Percentiles rank a stretch among this genome's conserved stretches.
phyloP scores from a whole-genome alignment of 2,113 vertebrate genomes.

The Fregata magnificens region DNA sequence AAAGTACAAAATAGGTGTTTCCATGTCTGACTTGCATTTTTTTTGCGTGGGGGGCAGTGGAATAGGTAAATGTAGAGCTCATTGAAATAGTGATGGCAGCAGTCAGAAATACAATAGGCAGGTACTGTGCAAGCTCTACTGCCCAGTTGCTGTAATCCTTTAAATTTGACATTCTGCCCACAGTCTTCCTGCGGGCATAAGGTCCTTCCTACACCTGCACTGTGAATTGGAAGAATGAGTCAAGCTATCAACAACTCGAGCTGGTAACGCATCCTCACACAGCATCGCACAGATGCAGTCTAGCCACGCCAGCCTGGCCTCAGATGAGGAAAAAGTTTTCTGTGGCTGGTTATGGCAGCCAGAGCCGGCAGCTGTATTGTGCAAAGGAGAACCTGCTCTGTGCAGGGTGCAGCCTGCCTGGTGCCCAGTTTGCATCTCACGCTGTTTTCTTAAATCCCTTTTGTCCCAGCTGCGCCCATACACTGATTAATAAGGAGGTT shows the following conservation, averaged over 20 bases:
- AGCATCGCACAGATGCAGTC: not conserved
- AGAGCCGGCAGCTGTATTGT: fast-evolving
- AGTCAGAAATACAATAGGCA: not conserved
- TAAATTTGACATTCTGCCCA: not conserved
- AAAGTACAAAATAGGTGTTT: not conserved
- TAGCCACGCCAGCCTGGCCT: not conserved
- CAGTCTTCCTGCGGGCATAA: not conserved
- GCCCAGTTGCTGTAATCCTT: not conserved
- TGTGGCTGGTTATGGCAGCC: not conserved
- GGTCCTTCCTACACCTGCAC: not conserved
- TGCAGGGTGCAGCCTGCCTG: not conserved
- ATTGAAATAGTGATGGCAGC: not conserved
- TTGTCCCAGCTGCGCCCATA: not conserved
- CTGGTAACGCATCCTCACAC: not conserved
- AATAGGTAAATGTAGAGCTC: not conserved
- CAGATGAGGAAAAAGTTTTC: not conserved
- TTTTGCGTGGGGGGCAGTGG: not conserved
- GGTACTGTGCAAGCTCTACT: not conserved
- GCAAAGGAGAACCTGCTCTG: fast-evolving
- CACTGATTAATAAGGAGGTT: not conserved
- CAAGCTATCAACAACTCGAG: fast-evolving
- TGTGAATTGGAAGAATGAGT: not conserved
- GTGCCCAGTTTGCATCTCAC: not conserved
- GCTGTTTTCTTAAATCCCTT: not conserved
- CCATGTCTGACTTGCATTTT: not conserved